Percentiles rank a stretch among this genome's conserved stretches.
Evolutionary conservation across 2,888 invertebrate species (phyloP).

Genomic region (Zaprionus lineosus): DNA sequence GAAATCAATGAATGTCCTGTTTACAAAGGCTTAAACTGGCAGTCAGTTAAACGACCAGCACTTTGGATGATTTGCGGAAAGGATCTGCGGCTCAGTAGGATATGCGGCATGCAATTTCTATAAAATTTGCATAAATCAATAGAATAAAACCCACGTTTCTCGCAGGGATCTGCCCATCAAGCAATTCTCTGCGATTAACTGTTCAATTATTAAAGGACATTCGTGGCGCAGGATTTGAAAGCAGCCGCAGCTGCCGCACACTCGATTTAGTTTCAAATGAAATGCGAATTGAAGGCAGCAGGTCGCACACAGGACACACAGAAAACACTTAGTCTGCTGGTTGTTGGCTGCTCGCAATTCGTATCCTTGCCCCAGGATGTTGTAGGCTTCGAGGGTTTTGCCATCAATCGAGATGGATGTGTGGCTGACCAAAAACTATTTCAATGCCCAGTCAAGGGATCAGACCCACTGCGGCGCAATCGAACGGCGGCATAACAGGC

Average conservation of each 20-base stretch:
- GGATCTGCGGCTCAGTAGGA: no score
- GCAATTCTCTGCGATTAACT: conserved; percentile 77
- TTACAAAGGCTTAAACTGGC: no score
- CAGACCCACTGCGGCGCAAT: conserved; percentile 35
- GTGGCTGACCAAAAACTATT: conserved; percentile 78
- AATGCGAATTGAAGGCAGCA: conserved; percentile 14
- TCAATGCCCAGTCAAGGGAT: conserved; percentile 56
- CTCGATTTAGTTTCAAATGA: conserved; percentile 46
- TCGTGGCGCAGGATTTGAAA: conserved; percentile 42
- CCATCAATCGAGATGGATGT: conserved; percentile 79
- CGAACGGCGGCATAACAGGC: neutral
- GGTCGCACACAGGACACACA: conserved; percentile 38
- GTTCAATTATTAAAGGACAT: conserved; percentile 72
- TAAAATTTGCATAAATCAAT: conserved; percentile 74
- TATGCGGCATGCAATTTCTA: conserved; percentile 59
- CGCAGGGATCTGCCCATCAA: conserved; percentile 66
- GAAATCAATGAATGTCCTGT: no score
- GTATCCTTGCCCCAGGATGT: conserved; percentile 15
- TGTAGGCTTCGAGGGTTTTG: conserved; percentile 39
- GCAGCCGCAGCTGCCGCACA: conserved; percentile 40
- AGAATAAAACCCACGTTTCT: no score
- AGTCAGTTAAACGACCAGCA: no score
- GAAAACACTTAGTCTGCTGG: conserved; percentile 77
- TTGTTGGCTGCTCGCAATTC: no score
- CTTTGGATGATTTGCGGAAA: no score